Base-by-base conservation (phyloP, 2,888 invertebrate genomes). In the Caenorhabditis zanzibari region DNA sequence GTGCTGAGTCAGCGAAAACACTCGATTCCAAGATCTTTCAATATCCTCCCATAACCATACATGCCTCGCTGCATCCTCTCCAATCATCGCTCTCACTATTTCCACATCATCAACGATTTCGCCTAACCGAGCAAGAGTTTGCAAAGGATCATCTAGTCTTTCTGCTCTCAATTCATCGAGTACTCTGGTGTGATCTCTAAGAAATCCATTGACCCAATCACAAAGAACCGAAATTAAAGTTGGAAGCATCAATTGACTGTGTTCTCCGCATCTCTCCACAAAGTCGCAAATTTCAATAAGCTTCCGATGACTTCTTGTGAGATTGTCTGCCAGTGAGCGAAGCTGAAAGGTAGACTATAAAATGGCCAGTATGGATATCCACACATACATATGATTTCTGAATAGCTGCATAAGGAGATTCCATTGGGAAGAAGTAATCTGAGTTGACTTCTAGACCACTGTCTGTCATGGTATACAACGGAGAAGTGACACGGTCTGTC, bases 11-110 rank as follows among this genome's bases (percentile, higher is more conserved):
- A 79, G 58, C 35, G 79, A 7, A n/a, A 77, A 82, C 1, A 82
- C 56, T 5, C 82, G 73, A 74, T 82, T 82, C 82, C 82, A 82
- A 32, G 82, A 79, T 26, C 28, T 58, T 41, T 84, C 83, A 54
- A 76, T 72, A 52, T 75, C 79, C 28, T 84, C 76, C 80, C 83
- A 84, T 56, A 80, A n/a, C 83, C 83, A 80, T 0, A 84, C 41
- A 24, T 80, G 56, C 22, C 54, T 69, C 26, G 12, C 66, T 19
- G 54, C 71, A 54, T 82, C 82, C 0, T 77, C 82, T 44, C 79
- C 82, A 41, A 82, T 69, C 54, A 69, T 47, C 12, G 41, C 41
- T 47, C 79, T 44, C 22, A 82, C 82, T 7, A 82, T 32, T 47
- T 82, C 82, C 16, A 82, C 74, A 56, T 82, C 52, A 58, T 79